Percentiles rank a stretch among this genome's conserved stretches.
phyloP scores from a whole-genome alignment of 2,797 vertebrate genomes.

The Podarcis lilfordi region DNA sequence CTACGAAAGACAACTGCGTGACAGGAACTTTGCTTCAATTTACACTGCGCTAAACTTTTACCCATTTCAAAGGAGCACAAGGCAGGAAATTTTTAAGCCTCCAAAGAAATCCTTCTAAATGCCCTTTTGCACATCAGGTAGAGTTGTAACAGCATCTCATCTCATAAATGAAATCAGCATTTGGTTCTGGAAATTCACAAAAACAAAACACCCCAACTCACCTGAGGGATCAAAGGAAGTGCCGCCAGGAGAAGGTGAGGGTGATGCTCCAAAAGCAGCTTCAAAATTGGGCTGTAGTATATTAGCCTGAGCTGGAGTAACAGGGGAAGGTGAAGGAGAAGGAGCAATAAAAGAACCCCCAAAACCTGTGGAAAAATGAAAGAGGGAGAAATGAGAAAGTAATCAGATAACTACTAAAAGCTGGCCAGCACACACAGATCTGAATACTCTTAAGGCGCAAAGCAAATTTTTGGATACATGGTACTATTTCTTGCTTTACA shows the following conservation, averaged over 20 bases:
- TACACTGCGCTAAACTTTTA: background rate
- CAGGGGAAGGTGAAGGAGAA: constrained; percentile 81
- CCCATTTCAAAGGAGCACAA: constrained; percentile 20
- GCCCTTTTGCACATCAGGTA: constrained; percentile 4
- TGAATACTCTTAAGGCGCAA: background rate
- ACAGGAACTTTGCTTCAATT: constrained; percentile 13
- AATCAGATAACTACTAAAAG: background rate
- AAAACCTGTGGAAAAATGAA: constrained; percentile 75
- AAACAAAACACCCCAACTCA: constrained; percentile 69
- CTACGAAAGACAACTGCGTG: constrained; percentile 46
- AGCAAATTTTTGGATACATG: too few relatives aligned
- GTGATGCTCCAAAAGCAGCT: constrained; percentile 83
- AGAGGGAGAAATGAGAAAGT: background rate
- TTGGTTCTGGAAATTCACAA: background rate
- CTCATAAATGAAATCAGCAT: background rate
- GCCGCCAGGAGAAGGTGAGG: constrained; percentile 77
- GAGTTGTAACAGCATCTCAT: background rate
- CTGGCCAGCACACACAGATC: background rate
- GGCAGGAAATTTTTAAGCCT: background rate
- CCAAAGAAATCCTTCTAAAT: background rate
- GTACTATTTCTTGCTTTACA: too few relatives aligned
- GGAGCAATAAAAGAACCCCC: constrained; percentile 83
- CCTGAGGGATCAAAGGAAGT: constrained; percentile 92
- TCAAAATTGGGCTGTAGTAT: constrained; percentile 93
- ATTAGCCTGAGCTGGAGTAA: constrained; percentile 85